Evolutionary conservation across 2,888 invertebrate genomes (phyloP).

Genomic region (Cerastis rubricosa): DNA sequence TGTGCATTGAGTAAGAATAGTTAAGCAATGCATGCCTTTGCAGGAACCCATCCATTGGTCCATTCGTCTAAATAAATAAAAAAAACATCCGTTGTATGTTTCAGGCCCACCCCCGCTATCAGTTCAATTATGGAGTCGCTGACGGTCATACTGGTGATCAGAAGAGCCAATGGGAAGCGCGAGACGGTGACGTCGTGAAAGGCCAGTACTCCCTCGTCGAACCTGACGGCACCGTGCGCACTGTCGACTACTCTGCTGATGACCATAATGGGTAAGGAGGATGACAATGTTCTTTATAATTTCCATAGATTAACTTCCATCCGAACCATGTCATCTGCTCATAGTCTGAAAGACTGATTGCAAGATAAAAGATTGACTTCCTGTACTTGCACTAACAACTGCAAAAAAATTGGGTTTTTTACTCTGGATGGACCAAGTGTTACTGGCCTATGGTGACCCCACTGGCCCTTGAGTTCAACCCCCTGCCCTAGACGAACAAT

Average conservation of each 20-base stretch:
- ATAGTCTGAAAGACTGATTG: too few species aligned
- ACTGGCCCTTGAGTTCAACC: too few species aligned
- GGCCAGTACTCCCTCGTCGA: slow-evolving; percentile 92
- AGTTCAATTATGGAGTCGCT: slow-evolving; percentile 91
- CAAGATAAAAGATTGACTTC: too few species aligned
- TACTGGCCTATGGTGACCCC: too few species aligned
- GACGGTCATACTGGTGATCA: slow-evolving; percentile 92
- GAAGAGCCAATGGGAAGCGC: slow-evolving; percentile 91
- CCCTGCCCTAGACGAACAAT: too few species aligned
- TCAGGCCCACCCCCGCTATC: slow-evolving; percentile 91
- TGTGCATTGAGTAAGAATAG: not conserved
- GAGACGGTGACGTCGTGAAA: slow-evolving; percentile 92
- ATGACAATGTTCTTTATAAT: not conserved
- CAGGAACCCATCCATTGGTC: too few species aligned
- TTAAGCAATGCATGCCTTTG: too few species aligned
- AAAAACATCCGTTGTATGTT: slow-evolving; percentile 41
- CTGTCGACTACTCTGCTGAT: slow-evolving; percentile 91
- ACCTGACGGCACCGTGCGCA: slow-evolving; percentile 91
- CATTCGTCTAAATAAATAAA: not conserved
- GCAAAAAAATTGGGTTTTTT: too few species aligned
- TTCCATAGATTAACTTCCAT: not conserved
- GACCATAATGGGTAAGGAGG: slow-evolving; percentile 89
- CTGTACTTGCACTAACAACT: too few species aligned
- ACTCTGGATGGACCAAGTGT: too few species aligned
- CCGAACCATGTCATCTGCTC: too few species aligned